A percentile compares a stretch with the other conserved stretches of the same genome.
phyloP scores from a whole-genome alignment of 1,140 invertebrate genomes.

The Laupala kohalensis region DNA sequence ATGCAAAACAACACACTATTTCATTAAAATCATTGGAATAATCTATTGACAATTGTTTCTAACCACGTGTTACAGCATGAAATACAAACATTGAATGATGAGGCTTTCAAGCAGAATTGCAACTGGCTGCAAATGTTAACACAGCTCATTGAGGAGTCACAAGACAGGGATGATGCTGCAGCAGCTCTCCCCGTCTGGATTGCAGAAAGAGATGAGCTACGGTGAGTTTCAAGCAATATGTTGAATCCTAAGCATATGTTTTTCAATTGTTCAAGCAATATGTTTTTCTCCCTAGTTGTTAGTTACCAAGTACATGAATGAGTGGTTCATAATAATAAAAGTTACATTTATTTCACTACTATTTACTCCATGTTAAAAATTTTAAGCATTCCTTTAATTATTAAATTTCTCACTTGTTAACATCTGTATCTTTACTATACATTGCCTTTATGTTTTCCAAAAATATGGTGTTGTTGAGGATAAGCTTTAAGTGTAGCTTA shows the following conservation, averaged over 20 bases:
- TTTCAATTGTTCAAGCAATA: not conserved
- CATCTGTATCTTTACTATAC: too few species aligned
- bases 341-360: not conserved
- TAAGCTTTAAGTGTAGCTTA: too few species aligned
- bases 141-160: conserved; percentile 77
- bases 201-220: conserved; percentile 65
- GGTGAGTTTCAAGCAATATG: conserved; percentile 35
- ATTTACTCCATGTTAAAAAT: not conserved
- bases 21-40: too few species aligned
- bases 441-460: too few species aligned
- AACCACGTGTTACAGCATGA: conserved; percentile 66
- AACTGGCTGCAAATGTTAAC: conserved; percentile 91
- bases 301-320: not conserved
- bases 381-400: not conserved
- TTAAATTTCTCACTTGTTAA: not conserved
- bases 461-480: too few species aligned
- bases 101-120: conserved; percentile 71
- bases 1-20: too few species aligned
- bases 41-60: too few species aligned
- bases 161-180: conserved; percentile 61
- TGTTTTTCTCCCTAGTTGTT: not conserved
- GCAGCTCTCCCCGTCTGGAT: conserved; percentile 65
- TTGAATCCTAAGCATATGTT: not conserved
- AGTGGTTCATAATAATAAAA: not conserved
- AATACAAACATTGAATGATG: conserved; percentile 75